Evolutionary conservation across 1,140 invertebrate genomes (phyloP).

Genomic region (Pectinophora gossypiella): DNA sequence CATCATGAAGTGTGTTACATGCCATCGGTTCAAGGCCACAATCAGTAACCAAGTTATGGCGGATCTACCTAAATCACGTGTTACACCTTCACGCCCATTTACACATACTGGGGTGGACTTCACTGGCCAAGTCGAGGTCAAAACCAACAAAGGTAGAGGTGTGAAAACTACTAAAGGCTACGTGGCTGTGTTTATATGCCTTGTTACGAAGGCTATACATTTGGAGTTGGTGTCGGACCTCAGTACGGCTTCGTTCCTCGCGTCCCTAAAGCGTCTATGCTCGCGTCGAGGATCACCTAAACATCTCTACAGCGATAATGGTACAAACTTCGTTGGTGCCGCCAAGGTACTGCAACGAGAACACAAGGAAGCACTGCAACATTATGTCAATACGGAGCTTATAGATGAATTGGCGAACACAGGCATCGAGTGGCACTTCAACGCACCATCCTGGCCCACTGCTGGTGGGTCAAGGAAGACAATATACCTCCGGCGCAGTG

Average conservation of each 20-base stretch:
- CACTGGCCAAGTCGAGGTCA: too few species aligned
- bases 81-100: too few species aligned
- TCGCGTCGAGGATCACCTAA: constrained; percentile 15
- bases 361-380: neutral
- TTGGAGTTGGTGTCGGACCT: constrained; percentile 32
- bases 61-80: neutral
- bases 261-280: constrained; percentile 32
- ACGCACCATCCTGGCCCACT: neutral
- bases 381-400: neutral
- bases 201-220: constrained; percentile 31
- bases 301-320: constrained; percentile 32
- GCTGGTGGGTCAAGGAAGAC: neutral
- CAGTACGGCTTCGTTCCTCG: constrained; percentile 25
- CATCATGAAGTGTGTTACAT: neutral
- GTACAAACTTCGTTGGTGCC: constrained; percentile 37
- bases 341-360: constrained; percentile 15
- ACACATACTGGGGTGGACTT: too few species aligned
- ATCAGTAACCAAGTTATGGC: neutral
- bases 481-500: too few species aligned
- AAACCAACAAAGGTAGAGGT: constrained; percentile 8
- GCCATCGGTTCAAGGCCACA: neutral
- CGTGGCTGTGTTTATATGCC: constrained; percentile 29
- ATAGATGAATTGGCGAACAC: neutral
- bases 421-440: neutral
- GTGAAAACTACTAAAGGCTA: constrained; percentile 14